Evolutionary conservation across 2,113 vertebrate species (phyloP).

Genomic region (Polyodon spathula): DNA sequence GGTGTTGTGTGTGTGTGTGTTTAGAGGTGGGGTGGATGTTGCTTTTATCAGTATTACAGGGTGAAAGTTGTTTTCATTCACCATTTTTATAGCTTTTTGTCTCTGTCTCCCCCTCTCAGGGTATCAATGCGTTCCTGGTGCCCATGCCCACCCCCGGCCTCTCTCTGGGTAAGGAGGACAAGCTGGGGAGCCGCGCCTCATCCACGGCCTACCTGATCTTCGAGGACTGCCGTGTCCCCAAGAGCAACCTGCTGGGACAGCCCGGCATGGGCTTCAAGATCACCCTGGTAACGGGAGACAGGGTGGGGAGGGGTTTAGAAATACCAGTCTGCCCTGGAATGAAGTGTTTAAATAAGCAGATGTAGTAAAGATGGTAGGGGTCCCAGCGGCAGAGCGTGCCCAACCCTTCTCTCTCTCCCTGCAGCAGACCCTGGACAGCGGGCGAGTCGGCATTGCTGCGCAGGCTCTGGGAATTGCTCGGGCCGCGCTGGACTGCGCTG

Average conservation of each 20-base stretch:
- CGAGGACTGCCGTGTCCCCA: constrained; percentile 85
- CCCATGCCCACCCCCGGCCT: constrained; percentile 87
- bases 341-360: too few species aligned
- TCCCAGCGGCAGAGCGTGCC: too few species aligned
- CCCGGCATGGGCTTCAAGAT: constrained; percentile 90
- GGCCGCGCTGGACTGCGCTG: constrained; percentile 85
- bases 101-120: too few species aligned
- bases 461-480: constrained; percentile 92
- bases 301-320: background rate
- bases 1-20: too few species aligned
- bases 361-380: too few species aligned
- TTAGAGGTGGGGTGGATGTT: too few species aligned
- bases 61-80: too few species aligned
- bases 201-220: constrained; percentile 93
- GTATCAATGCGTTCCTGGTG: constrained; percentile 89
- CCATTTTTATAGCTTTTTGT: background rate
- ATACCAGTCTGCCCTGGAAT: too few species aligned
- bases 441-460: constrained; percentile 83
- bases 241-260: constrained; percentile 71
- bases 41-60: too few species aligned
- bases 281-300: constrained; percentile 69
- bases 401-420: accelerated
- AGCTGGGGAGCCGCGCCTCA: constrained; percentile 85
- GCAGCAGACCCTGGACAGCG: constrained; percentile 91
- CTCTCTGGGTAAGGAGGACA: constrained; percentile 92